Percentiles rank a stretch among this genome's conserved stretches.
Conservation (phyloP, 2,113 vertebrate species). For the Uria lomvia region DNA sequence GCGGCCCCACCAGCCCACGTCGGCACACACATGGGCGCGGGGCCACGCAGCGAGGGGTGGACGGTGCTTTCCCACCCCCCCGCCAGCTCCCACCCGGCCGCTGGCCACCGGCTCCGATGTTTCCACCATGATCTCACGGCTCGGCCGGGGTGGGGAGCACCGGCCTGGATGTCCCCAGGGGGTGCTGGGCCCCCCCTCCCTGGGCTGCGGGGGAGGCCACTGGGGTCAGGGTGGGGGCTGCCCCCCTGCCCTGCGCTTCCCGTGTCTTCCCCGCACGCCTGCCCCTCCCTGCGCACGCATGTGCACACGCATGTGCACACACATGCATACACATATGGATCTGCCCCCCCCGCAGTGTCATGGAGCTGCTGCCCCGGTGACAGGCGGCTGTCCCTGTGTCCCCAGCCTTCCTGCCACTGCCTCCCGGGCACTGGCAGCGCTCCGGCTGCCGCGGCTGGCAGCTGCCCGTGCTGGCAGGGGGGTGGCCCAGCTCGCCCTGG, state of each 20-base stretch:
- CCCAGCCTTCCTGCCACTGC: neutral
- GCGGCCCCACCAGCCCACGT: neutral
- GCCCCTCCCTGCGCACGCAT: neutral
- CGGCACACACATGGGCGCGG: neutral
- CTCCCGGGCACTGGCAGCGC: neutral
- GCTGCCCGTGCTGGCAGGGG: neutral
- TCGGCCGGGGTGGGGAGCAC: neutral
- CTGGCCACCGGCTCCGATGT: neutral
- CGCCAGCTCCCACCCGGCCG: neutral
- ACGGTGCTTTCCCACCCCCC: neutral
- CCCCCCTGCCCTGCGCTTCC: neutral
- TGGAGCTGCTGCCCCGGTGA: neutral
- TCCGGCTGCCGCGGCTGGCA: neutral
- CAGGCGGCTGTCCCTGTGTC: neutral
- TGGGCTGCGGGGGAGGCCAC: neutral
- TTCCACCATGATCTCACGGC: slow-evolving; percentile 29
- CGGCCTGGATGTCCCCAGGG: neutral
- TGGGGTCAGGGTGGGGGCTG: neutral
- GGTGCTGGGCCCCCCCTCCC: neutral
- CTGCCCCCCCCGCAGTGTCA: fast-evolving
- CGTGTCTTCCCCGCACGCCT: fast-evolving
- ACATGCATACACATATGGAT: fast-evolving
- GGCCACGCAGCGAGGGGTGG: fast-evolving
- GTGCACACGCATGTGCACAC: fast-evolving
- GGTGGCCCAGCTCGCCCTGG: neutral